Evolutionary conservation across 1,140 invertebrate genomes (phyloP).

Genomic region (Hydropsyche tenuis): DNA sequence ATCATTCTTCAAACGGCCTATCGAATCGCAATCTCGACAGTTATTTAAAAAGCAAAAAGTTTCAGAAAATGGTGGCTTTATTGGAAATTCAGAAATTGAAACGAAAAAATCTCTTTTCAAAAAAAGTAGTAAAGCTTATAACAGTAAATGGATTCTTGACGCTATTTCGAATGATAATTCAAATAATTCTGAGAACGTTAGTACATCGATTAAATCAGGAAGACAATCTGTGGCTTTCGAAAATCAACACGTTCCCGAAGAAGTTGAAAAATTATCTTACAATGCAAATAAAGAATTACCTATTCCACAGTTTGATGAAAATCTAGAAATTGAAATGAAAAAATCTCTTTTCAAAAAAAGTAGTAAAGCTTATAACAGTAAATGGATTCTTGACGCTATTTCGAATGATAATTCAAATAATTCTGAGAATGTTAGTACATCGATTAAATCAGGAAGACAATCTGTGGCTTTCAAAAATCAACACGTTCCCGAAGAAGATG

Average conservation of each 20-base stretch:
- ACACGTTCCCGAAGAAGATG: neutral
- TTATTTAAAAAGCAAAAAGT: constrained; percentile 1
- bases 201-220: no score
- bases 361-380: neutral
- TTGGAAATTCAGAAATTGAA: neutral
- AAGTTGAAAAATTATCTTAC: constrained; percentile 8
- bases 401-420: constrained; percentile 34
- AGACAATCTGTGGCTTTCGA: constrained; percentile 31
- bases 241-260: constrained; percentile 20
- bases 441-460: no score
- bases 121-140: neutral
- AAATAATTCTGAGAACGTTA: constrained; percentile 1
- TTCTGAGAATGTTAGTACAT: constrained; percentile 15
- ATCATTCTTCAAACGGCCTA: neutral
- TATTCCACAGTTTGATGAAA: neutral
- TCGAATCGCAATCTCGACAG: neutral
- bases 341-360: neutral
- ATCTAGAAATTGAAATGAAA: neutral
- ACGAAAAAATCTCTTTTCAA: neutral
- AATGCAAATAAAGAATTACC: no score
- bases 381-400: constrained; percentile 37
- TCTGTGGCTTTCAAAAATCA: constrained; percentile 7
- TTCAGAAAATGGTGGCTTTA: neutral
- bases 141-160: constrained; percentile 32
- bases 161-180: constrained; percentile 41